Percentiles rank a stretch among this genome's conserved stretches.
phyloP scores from a whole-genome alignment of 2,113 vertebrate genomes.

The Sclerurus mexicanus region DNA sequence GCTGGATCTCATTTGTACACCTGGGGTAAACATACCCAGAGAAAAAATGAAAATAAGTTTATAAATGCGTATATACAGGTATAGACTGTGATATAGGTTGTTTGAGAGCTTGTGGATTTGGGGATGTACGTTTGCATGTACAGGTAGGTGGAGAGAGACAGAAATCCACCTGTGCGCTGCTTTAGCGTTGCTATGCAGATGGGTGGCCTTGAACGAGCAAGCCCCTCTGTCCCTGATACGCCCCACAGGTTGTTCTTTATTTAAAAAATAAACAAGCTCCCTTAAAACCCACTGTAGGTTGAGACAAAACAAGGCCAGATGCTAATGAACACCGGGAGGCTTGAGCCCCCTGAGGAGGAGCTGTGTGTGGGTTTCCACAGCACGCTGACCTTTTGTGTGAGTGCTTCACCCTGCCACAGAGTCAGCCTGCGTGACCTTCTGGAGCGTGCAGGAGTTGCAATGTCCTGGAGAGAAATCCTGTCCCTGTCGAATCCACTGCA shows the following conservation, averaged over 20 bases:
- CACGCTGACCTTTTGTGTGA: slow-evolving; percentile 36
- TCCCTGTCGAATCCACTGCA: rapidly evolving
- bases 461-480: slow-evolving; percentile 23
- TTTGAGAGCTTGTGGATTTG: neutral
- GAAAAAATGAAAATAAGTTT: neutral
- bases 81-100: neutral
- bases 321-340: neutral
- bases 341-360: neutral
- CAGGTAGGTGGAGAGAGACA: neutral
- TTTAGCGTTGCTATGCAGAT: neutral
- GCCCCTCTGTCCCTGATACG: neutral
- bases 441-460: neutral
- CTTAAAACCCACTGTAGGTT: neutral
- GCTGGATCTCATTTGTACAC: neutral
- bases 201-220: neutral
- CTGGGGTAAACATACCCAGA: neutral
- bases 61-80: neutral
- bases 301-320: neutral
- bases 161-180: neutral
- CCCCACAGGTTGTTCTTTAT: neutral
- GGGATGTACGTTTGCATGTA: rapidly evolving
- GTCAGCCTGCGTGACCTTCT: slow-evolving; percentile 18
- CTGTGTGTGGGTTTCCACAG: neutral
- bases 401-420: neutral
- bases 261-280: neutral